Evolutionary conservation across 2,113 vertebrate genomes (phyloP).

Genomic region (Trichomycterus rosablanca): DNA sequence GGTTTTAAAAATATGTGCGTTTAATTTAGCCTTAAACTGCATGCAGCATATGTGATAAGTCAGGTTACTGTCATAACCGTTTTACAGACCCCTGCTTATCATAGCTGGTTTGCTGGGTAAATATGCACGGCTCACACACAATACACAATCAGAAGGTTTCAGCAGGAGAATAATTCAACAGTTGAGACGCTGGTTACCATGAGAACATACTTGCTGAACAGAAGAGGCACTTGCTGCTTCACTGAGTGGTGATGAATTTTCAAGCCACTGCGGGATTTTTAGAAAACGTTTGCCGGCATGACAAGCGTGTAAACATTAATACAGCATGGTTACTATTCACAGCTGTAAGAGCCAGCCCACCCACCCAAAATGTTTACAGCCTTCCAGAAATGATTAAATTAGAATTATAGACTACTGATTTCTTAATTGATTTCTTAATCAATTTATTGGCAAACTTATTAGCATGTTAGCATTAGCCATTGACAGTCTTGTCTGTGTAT

Average conservation of each 20-base stretch:
- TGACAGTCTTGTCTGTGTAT: not conserved
- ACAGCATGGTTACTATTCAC: not conserved
- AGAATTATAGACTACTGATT: not conserved
- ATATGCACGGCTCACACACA: not conserved
- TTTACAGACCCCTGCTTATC: not conserved
- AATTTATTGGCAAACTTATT: not conserved
- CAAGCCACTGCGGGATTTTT: not conserved
- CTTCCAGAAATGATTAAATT: not conserved
- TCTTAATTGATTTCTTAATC: not conserved
- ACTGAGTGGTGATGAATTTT: constrained; percentile 23
- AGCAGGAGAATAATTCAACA: constrained; percentile 1
- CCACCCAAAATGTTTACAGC: not conserved
- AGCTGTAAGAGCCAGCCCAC: not conserved
- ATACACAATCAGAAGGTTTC: constrained; percentile 16
- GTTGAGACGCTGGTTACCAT: constrained; percentile 35
- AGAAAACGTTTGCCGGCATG: not conserved
- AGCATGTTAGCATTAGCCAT: not conserved
- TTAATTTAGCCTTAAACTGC: too few species aligned
- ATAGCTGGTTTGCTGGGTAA: too few species aligned
- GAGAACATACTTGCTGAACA: constrained; percentile 22
- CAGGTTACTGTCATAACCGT: not conserved
- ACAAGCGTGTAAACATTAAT: constrained; percentile 1
- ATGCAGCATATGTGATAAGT: not conserved
- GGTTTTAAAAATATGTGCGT: too few species aligned
- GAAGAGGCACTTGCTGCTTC: not conserved